These are phyloP conservation scores for Ameiurus melas DNA, from an alignment of 2,113 vertebrate species.

Conservation along the genomic window DNA sequence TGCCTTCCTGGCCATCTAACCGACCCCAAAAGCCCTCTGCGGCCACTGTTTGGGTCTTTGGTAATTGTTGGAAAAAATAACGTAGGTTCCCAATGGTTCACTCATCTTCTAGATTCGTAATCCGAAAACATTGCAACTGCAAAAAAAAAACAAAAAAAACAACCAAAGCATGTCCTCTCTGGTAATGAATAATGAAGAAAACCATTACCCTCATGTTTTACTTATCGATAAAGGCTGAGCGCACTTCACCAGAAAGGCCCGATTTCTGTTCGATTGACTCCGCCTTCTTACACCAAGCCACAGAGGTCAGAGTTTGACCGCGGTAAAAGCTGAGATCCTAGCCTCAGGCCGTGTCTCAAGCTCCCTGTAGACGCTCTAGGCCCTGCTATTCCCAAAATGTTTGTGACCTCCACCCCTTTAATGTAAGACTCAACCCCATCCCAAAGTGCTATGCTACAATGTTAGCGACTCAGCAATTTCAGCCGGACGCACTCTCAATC, in stretches of 20 bases:
- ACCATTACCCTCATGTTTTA: conserved; percentile 64
- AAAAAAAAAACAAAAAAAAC: conserved; percentile 42
- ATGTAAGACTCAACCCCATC: conserved; percentile 53
- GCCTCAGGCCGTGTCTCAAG: conserved; percentile 15
- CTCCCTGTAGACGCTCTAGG: conserved; percentile 55
- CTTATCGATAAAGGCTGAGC: conserved; percentile 68
- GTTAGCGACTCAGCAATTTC: conserved; percentile 80
- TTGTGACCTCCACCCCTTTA: conserved; percentile 35
- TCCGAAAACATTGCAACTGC: conserved; percentile 63
- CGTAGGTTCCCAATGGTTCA: conserved; percentile 53
- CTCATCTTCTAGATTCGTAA: conserved; percentile 53
- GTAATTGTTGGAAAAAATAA: conserved; percentile 63
- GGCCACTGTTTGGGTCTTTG: conserved; percentile 50
- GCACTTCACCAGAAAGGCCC: conserved; percentile 68
- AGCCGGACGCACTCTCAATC: conserved; percentile 81
- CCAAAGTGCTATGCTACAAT: conserved; percentile 63
- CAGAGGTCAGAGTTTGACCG: conserved; percentile 61
- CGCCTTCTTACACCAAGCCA: conserved; percentile 63
- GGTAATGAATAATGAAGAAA: conserved; percentile 76
- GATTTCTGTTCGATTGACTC: conserved; percentile 63
- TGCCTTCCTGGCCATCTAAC: conserved; percentile 51
- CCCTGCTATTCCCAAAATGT: conserved; percentile 35
- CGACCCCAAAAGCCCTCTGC: conserved; percentile 49
- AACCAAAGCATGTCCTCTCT: conserved; percentile 49
- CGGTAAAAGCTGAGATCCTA: conserved; percentile 57